Conservation (phyloP, 1,140 invertebrate species). For the Littorina saxatilis region DNA sequence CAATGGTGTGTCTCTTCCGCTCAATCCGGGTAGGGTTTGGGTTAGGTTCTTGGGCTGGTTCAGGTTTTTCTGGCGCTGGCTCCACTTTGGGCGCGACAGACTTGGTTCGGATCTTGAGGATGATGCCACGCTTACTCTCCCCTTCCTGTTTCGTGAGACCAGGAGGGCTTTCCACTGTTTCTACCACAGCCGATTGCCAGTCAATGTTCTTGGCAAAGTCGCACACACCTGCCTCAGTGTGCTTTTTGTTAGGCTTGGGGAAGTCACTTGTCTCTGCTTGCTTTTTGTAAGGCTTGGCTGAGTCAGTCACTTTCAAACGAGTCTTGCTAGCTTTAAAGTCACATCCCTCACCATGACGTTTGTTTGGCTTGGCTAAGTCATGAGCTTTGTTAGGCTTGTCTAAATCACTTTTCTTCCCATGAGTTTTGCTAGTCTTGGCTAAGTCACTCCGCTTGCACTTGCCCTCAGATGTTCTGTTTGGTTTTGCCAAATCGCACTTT, state of each 20-base stretch:
- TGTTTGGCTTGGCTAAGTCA: no score
- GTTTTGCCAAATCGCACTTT: no score
- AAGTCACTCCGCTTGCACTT: no score
- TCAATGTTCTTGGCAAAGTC: constrained; percentile 21
- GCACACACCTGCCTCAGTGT: not conserved
- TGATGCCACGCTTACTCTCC: constrained; percentile 8
- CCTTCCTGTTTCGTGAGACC: not conserved
- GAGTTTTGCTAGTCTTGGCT: not conserved
- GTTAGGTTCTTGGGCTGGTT: not conserved
- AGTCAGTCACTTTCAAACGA: no score
- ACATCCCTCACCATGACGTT: not conserved
- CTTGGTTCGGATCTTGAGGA: constrained; percentile 24
- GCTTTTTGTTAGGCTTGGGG: not conserved
- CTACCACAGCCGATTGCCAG: constrained; percentile 13
- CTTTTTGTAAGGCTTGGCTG: no score
- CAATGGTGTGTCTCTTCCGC: constrained; percentile 42
- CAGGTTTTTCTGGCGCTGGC: not conserved
- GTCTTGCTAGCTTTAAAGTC: not conserved
- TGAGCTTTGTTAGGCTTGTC: no score
- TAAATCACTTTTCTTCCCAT: no score
- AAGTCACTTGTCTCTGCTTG: not conserved
- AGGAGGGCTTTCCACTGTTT: constrained; percentile 13
- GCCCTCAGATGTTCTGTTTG: no score
- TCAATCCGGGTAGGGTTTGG: not conserved
- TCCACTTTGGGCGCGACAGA: not conserved